Evolutionary conservation across 2,113 vertebrate genomes (phyloP), one percentile per base, ranked within the genome.

Genomic region (Oreochromis aureus): DNA sequence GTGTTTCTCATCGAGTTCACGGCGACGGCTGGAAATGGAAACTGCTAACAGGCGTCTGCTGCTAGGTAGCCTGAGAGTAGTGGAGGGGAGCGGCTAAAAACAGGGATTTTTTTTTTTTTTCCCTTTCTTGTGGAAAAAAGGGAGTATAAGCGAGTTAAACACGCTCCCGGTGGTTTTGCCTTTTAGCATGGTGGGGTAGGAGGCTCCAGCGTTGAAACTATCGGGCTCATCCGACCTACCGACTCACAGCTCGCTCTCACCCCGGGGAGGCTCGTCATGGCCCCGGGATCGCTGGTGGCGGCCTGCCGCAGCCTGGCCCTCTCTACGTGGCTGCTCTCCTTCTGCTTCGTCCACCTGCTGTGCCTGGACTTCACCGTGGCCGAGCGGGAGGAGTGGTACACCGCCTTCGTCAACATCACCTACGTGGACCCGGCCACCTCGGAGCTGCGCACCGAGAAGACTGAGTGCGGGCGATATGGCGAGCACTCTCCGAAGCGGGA

Each of bases 381-480:
- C 53, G 98, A 98, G 96, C 97, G 98, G 90, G 98, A 99, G 97
- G 98, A 99, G 93, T 99, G 98, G 98, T 99, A 99, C 97, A 99
- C 98, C 61, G 98, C 98, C 86, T 99, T 99, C 95, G 98, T 99
- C 81, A 99, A 99, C 97, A 98, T 99, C 96, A 98, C 97, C 93
- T 99, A 99, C 96, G 89, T 95, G 76, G 98, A 99, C 92, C 98
- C 98, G 76, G 95, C 92, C 80, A 96, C 96, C 10, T 86, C 96
- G 24, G 97, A 98, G 94, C 93, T 96, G 81, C 97, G 94, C 93
- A 97, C 97, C 13, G 98, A 99, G 95, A 98, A 97, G 95, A 98
- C 95, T 1, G 99, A 99, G 96, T 99, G 98, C 95, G 99, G 99
- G 32, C 97, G 98, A 13, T 99, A 99, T 94, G 99, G 98, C 10